Evolutionary conservation across 2,888 invertebrate genomes (phyloP).

Genomic region (Cheilosia soror): DNA sequence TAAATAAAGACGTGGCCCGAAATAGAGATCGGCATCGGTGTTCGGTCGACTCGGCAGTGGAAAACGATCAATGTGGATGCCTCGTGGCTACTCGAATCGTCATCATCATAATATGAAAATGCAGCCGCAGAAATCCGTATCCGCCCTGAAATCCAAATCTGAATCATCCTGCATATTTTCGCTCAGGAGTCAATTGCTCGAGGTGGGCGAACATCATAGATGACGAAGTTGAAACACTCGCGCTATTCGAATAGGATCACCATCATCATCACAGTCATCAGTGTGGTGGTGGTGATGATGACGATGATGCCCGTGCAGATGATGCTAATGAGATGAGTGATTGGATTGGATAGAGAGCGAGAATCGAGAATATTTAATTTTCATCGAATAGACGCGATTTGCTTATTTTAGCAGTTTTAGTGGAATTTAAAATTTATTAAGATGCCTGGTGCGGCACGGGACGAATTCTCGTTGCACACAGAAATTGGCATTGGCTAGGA

Average conservation of each 20-base stretch:
- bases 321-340: slow-evolving; percentile 70
- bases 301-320: slow-evolving; percentile 20
- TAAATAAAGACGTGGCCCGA: slow-evolving; percentile 62
- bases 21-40: slow-evolving; percentile 36
- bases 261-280: slow-evolving; percentile 18
- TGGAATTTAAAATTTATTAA: slow-evolving; percentile 63
- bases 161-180: slow-evolving; percentile 68
- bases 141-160: slow-evolving; percentile 61
- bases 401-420: slow-evolving; percentile 60
- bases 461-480: slow-evolving; percentile 13
- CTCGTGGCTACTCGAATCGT: slow-evolving; percentile 57
- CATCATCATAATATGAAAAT: slow-evolving; percentile 50
- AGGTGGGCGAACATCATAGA: slow-evolving; percentile 42
- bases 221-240: slow-evolving; percentile 18
- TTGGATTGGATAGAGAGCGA: slow-evolving; percentile 52
- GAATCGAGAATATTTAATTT: slow-evolving; percentile 61
- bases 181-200: slow-evolving; percentile 62
- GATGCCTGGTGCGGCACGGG: slow-evolving; percentile 8
- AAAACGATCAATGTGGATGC: slow-evolving; percentile 18
- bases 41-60: not conserved
- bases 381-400: slow-evolving; percentile 63
- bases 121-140: slow-evolving; percentile 45
- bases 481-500: slow-evolving; percentile 54
- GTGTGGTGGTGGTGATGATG: slow-evolving; percentile 9
- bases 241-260: slow-evolving; percentile 26